Percentiles rank a stretch among this genome's conserved stretches.
These are phyloP conservation scores for Rhingia rostrata DNA, from an alignment of 2,888 invertebrate genomes.

Conservation along the genomic window DNA sequence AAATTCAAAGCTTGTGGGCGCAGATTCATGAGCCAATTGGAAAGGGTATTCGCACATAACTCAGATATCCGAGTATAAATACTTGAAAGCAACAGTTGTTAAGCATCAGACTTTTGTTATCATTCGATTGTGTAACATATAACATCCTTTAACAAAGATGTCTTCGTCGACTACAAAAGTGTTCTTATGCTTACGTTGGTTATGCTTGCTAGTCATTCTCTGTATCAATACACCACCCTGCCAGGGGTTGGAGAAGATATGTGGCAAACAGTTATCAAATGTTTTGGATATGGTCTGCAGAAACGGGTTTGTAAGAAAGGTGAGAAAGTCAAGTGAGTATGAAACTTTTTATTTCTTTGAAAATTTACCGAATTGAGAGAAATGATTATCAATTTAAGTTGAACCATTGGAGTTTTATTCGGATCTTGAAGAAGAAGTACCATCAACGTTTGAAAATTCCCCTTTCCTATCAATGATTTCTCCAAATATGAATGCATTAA, in stretches of 20 bases:
- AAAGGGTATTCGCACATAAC: too few relatives aligned
- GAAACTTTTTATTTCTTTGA: too few relatives aligned
- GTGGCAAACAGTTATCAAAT: slow-evolving; percentile 76
- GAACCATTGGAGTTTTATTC: slow-evolving; percentile 67
- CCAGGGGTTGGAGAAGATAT: slow-evolving; percentile 59
- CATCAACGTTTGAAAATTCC: slow-evolving; percentile 45
- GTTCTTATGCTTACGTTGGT: slow-evolving; percentile 1
- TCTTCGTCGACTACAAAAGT: background rate
- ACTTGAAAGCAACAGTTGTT: too few relatives aligned
- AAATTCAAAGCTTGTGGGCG: too few relatives aligned
- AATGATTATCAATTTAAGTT: slow-evolving; percentile 28
- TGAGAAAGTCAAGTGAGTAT: slow-evolving; percentile 76
- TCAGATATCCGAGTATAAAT: too few relatives aligned
- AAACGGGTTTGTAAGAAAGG: slow-evolving; percentile 76
- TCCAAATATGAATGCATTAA: slow-evolving; percentile 60
- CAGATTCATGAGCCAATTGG: too few relatives aligned
- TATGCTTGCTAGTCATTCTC: slow-evolving; percentile 26
- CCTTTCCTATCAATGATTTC: slow-evolving; percentile 75
- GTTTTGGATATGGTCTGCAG: slow-evolving; percentile 75
- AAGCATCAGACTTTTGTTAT: too few relatives aligned
- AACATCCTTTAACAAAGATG: background rate
- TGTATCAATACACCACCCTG: slow-evolving; percentile 28
- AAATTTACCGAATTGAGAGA: background rate
- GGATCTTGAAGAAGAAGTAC: slow-evolving; percentile 52
- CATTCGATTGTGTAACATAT: too few relatives aligned